A percentile compares a stretch with the other conserved stretches of the same genome.
Conservation (phyloP, 2,797 vertebrate species). For the Ctenochaetus hawaiiensis region DNA sequence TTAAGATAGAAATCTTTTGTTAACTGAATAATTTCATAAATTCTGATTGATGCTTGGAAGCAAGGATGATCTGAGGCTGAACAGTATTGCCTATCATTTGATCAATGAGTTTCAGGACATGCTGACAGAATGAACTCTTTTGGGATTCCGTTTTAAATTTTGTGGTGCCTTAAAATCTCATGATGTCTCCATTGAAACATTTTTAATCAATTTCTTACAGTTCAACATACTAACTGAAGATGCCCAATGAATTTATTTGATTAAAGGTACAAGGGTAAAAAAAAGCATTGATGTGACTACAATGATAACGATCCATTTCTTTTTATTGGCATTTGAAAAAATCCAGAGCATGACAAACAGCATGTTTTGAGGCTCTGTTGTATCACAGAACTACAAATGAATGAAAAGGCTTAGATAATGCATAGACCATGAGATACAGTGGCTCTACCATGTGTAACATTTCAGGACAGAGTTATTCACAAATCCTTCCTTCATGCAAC, state of each 20-base stretch:
- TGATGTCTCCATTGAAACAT: too few relatives aligned
- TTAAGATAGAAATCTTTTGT: too few relatives aligned
- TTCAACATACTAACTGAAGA: neutral
- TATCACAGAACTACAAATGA: slow-evolving; percentile 41
- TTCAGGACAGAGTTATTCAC: slow-evolving; percentile 19
- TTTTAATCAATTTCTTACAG: too few relatives aligned
- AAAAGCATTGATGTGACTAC: neutral
- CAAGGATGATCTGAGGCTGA: too few relatives aligned
- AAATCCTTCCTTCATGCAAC: slow-evolving; percentile 6
- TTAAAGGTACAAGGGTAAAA: neutral
- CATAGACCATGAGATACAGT: slow-evolving; percentile 4
- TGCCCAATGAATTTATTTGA: neutral
- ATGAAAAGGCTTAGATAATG: neutral
- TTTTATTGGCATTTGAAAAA: slow-evolving; percentile 43
- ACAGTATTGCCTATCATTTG: too few relatives aligned
- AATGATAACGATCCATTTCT: slow-evolving; percentile 3
- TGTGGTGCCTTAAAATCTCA: too few relatives aligned
- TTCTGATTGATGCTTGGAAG: too few relatives aligned
- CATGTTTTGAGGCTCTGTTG: slow-evolving; percentile 4
- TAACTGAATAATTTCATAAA: too few relatives aligned
- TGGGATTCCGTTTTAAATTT: too few relatives aligned
- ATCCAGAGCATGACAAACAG: slow-evolving; percentile 10
- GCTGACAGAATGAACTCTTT: too few relatives aligned
- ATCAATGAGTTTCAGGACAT: too few relatives aligned
- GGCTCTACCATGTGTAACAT: neutral